These are phyloP conservation scores for Drosophila tristis DNA, from an alignment of 1,140 invertebrate species.

Conservation along the genomic window DNA sequence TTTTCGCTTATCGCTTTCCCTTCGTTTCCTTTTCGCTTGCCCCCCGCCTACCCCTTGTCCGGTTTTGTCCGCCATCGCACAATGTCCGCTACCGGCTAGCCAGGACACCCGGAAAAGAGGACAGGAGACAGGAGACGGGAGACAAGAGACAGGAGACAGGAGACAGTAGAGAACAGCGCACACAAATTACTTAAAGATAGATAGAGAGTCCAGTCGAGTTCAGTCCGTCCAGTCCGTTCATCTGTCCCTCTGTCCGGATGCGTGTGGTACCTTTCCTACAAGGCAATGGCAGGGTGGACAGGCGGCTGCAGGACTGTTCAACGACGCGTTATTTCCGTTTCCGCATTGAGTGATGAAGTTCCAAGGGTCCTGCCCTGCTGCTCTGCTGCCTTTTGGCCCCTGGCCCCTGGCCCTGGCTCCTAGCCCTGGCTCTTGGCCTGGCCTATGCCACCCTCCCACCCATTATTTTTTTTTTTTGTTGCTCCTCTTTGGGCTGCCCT, in stretches of 20 bases:
- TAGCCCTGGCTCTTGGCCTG: not conserved
- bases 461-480: conserved; percentile 44
- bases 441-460: conserved; percentile 4
- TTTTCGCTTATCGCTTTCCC: conserved; percentile 36
- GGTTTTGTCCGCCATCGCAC: conserved; percentile 41
- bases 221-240: too few species aligned
- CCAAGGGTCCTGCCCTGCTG: conserved; percentile 13
- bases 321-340: conserved; percentile 78
- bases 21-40: conserved; percentile 24
- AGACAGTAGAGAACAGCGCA: conserved; percentile 36
- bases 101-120: conserved; percentile 8
- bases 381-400: not conserved
- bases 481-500: too few species aligned
- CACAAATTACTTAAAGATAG: conserved; percentile 79
- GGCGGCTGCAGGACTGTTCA: conserved; percentile 28
- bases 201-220: conserved; percentile 10
- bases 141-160: too few species aligned
- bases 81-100: conserved; percentile 59
- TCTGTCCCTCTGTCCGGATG: conserved; percentile 2
- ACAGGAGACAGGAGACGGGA: too few species aligned
- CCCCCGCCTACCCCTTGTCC: conserved; percentile 1
- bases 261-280: conserved; percentile 13
- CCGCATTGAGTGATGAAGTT: conserved; percentile 76
- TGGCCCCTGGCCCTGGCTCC: not conserved
- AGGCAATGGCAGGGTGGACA: conserved; percentile 6